Evolutionary conservation across 2,888 invertebrate genomes (phyloP), one percentile per base, ranked within the genome.

Genomic region (Mythimna lalbum): DNA sequence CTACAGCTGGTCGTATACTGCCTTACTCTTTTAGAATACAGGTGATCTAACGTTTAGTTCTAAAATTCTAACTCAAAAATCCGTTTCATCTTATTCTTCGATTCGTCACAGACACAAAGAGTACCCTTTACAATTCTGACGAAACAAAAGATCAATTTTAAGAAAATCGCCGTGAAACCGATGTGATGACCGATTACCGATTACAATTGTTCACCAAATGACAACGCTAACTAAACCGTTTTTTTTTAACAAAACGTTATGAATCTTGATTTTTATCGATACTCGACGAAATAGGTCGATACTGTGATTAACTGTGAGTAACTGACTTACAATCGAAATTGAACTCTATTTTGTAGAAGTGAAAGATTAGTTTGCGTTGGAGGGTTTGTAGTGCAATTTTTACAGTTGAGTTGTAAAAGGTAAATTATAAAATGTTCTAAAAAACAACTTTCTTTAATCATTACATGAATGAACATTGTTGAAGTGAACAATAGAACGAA

Each of bases 151-250:
- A 66, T 88, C 87, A 87, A 91, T 91, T 92, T 92, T 88, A 91
- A 90, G 87, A 88, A 91, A 92, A 89, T 88, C 89, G 81, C 89
- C 91, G 90, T 92, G 92, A 92, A 93, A 90, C 90, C 84, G 92
- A 91, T 90, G 88, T 87, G 88, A 91, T 89, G 89, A 88, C 85
- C 88, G 92, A 92, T 92, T 90, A 90, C 84, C 87, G 89, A 88
- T 90, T 90, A 90, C 89, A 87, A 85, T 90, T 90, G 87, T 90
- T 90, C 90, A 88, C 88, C 89, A 87, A 88, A 90, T 88, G 91
- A 92, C 90, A 90, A 88, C 87, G 89, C 87, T 90, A 89, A 90
- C 89, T 90, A 89, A 92, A 91, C 89, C 90, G 88, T 89, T 43
- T 86, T 88, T 31, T 31, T 88, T 89, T 87, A 88, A 89, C 86